Base-by-base conservation (phyloP, 1,140 invertebrate genomes). In the Drosophila paulistorum region DNA sequence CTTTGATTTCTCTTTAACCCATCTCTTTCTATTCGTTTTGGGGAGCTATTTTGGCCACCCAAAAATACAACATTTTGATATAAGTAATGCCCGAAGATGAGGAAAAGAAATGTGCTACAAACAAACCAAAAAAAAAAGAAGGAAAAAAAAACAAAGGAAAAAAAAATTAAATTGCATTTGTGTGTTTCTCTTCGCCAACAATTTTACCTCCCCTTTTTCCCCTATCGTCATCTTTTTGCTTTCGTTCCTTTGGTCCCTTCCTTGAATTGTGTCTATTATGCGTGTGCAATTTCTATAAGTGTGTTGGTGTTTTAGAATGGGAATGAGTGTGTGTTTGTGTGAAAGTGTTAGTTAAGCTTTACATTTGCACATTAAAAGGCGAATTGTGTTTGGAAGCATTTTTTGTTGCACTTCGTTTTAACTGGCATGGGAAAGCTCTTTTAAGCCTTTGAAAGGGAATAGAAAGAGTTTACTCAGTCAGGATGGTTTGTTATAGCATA, bases 101-200 rank as follows among this genome's bases (percentile, higher is more conserved):
- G 58, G 55, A 69, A 57, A 71, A 76, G 77, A 68, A 65, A 67
- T 41, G 48, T 41, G 17, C 14, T 37, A 37, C 35, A 5, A 30
- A 30, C 30, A 30, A 30, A 37, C 35, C 7, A 37, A 11, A 37
- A 37, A 42, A 5, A 64, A 66, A 62, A 79, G 61, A 26, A 73
- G 0, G 3, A 61, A 33, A 70, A 65, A 35, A 45, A 61, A 66
- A 45, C 37, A 73, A 75, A 35, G 0, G 17, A 17, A 63, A 17
- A 74, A 82, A 81, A 87, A 90, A 90, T 83, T 82, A 86, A 90
- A 90, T 90, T 90, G 87, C 86, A 90, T 86, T 90, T 90, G 79
- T 90, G 68, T 90, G 85, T 90, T 90, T 64, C 68, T 37, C 71
- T 65, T 73, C 62, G 26, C 20, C 71, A 65, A 61, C 72, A 69